Conservation (phyloP, 2,113 vertebrate genomes). For the Zosterops borbonicus region DNA sequence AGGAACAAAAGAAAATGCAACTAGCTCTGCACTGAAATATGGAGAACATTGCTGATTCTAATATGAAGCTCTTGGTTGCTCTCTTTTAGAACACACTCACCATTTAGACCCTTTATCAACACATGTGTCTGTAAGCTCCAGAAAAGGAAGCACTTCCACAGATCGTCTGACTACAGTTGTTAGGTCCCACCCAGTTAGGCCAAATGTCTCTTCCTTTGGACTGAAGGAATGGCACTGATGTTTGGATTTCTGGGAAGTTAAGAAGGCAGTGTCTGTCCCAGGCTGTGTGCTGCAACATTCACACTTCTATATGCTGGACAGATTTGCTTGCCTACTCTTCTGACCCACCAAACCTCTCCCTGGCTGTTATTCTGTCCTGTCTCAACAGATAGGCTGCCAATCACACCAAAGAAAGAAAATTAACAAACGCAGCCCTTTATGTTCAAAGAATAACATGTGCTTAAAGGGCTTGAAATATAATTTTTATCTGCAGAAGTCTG, state of each 20-base stretch:
- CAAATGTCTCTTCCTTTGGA: background rate
- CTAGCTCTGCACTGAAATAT: conserved; percentile 44
- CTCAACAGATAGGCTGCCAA: background rate
- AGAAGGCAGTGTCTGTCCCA: background rate
- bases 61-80: conserved; percentile 39
- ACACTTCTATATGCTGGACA: background rate
- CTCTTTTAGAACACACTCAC: background rate
- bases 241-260: background rate
- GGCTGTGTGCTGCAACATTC: background rate
- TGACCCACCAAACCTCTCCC: conserved; percentile 3
- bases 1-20: conserved; percentile 74
- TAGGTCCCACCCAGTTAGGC: background rate
- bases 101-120: background rate
- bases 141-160: background rate
- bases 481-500: background rate
- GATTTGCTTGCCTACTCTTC: conserved; percentile 30
- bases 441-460: background rate
- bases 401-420: background rate
- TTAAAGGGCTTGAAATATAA: background rate
- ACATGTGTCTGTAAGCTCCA: background rate
- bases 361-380: background rate
- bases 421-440: background rate
- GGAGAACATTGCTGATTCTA: conserved; percentile 21
- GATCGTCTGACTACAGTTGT: background rate
- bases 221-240: background rate